Conservation (phyloP, 2,113 vertebrate genomes). For the Phyllostomus discolor region DNA sequence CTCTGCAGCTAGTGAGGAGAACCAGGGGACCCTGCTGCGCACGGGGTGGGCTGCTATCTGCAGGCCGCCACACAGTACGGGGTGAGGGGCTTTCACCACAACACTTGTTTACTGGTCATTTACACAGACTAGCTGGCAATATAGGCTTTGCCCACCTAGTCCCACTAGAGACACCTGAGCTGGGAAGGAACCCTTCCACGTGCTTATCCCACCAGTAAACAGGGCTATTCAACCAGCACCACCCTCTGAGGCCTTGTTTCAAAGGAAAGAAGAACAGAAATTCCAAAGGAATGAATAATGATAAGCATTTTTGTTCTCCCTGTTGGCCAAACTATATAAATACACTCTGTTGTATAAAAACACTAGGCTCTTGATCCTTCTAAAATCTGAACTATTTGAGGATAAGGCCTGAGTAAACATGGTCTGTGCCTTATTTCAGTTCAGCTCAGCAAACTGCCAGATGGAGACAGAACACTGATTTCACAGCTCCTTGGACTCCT, state of each 20-base stretch:
- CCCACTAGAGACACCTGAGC: background rate
- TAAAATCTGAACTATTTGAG: slow-evolving; percentile 37
- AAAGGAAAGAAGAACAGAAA: background rate
- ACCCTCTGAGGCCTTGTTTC: background rate
- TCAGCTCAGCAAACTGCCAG: background rate
- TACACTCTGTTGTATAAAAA: slow-evolving; percentile 1
- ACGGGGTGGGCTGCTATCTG: background rate
- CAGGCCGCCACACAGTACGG: background rate
- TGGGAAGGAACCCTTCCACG: too few species aligned
- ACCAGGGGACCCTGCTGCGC: background rate
- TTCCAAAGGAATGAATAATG: background rate
- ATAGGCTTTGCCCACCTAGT: background rate
- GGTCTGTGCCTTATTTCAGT: background rate
- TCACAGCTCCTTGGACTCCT: background rate
- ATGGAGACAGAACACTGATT: background rate
- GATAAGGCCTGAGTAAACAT: background rate
- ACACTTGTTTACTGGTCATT: too few species aligned
- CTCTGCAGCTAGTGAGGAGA: accelerated
- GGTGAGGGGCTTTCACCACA: background rate
- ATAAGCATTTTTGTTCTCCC: background rate
- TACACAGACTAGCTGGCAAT: accelerated
- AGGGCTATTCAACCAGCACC: background rate
- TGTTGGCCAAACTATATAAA: slow-evolving; percentile 20
- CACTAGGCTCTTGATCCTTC: slow-evolving; percentile 9
- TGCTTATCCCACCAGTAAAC: background rate